Conservation (phyloP, 1,140 invertebrate genomes). For the Cyphomyrmex costatus region DNA sequence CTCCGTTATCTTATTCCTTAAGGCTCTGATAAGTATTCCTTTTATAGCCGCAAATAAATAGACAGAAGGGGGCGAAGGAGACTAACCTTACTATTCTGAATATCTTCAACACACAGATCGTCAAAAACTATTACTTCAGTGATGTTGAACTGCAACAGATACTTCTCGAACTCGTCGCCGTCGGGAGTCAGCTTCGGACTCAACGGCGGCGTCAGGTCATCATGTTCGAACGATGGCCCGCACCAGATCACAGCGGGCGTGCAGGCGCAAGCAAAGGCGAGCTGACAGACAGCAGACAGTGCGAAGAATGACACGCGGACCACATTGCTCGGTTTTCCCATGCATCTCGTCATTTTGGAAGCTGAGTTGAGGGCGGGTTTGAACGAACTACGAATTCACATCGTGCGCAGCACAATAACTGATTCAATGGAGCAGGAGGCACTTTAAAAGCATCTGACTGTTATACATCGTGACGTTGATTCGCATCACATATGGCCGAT, state of each 20-base stretch:
- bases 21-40: slow-evolving; percentile 56
- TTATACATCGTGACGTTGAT: slow-evolving; percentile 57
- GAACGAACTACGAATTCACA: background rate
- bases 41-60: slow-evolving; percentile 79
- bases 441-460: slow-evolving; percentile 76
- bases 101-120: slow-evolving; percentile 82
- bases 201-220: slow-evolving; percentile 12
- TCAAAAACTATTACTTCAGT: slow-evolving; percentile 74
- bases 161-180: slow-evolving; percentile 65
- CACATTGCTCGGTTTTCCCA: background rate
- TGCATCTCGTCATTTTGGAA: slow-evolving; percentile 19
- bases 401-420: background rate
- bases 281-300: slow-evolving; percentile 53
- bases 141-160: background rate
- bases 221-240: slow-evolving; percentile 50
- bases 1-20: background rate
- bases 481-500: slow-evolving; percentile 73
- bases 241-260: slow-evolving; percentile 81
- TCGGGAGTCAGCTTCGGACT: slow-evolving; percentile 77
- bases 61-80: background rate
- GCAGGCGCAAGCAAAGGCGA: slow-evolving; percentile 58
- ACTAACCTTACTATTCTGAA: slow-evolving; percentile 79
- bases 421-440: slow-evolving; percentile 52
- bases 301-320: slow-evolving; percentile 38
- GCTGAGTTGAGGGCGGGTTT: slow-evolving; percentile 41